phyloP scores from a whole-genome alignment of 2,113 vertebrate genomes.

The Upupa epops region DNA sequence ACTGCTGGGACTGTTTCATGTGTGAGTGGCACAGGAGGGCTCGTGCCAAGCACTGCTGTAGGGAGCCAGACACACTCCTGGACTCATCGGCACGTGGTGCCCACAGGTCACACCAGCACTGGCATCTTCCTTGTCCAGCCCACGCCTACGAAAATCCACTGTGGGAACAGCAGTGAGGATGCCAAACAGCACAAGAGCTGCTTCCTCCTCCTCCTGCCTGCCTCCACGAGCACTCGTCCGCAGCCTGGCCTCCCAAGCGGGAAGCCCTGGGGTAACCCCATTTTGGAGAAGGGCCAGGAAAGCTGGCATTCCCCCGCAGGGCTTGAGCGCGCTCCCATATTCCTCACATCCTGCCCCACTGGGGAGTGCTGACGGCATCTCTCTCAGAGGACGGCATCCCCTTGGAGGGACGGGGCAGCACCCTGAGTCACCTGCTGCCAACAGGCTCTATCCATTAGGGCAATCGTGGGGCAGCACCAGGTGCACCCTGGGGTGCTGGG shows the following conservation, averaged over 20 bases:
- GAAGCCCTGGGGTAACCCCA: not conserved
- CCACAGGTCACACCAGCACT: accelerated
- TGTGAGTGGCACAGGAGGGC: not conserved
- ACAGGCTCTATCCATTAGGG: not conserved
- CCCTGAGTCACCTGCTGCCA: slow-evolving; percentile 5
- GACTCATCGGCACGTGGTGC: not conserved
- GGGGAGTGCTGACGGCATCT: slow-evolving; percentile 47
- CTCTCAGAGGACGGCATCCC: slow-evolving; percentile 21
- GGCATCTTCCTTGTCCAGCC: not conserved
- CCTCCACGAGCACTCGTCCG: accelerated
- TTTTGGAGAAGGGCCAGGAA: not conserved
- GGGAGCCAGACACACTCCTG: not conserved
- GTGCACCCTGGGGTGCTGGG: not conserved
- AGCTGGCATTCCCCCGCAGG: not conserved
- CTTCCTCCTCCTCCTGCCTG: not conserved
- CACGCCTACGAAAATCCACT: not conserved
- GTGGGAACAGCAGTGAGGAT: not conserved
- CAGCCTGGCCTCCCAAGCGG: accelerated
- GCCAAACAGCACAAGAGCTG: not conserved
- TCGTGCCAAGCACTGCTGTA: not conserved
- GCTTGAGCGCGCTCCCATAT: not conserved
- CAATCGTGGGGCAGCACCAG: not conserved
- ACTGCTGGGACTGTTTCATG: not conserved
- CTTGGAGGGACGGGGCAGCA: not conserved
- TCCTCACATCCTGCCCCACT: slow-evolving; percentile 33